A percentile compares a stretch with the other conserved stretches of the same genome.
Conservation (phyloP, 2,113 vertebrate genomes). For the Conger conger region DNA sequence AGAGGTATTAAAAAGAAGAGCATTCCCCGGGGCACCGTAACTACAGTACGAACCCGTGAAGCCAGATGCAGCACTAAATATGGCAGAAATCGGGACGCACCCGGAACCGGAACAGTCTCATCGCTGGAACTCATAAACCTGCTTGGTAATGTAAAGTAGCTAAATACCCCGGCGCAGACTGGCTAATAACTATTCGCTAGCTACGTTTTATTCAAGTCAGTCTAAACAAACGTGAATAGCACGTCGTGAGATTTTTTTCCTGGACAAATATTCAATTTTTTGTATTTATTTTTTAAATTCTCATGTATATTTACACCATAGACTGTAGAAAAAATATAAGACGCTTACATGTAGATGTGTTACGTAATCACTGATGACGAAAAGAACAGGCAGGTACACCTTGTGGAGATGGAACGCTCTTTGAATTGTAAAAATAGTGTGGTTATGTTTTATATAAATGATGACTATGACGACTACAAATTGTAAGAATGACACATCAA, state of each 20-base stretch:
- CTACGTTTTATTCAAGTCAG: too few relatives aligned
- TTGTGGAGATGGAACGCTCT: too few relatives aligned
- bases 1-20: not conserved
- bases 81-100: slow-evolving; percentile 57
- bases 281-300: not conserved
- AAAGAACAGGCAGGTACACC: too few relatives aligned
- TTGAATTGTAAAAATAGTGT: too few relatives aligned
- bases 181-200: too few relatives aligned
- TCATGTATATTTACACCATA: not conserved
- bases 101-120: slow-evolving; percentile 66
- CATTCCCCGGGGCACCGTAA: slow-evolving; percentile 23
- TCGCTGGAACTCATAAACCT: slow-evolving; percentile 53
- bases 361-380: too few relatives aligned
- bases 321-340: not conserved
- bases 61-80: slow-evolving; percentile 24
- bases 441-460: too few relatives aligned
- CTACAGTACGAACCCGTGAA: not conserved
- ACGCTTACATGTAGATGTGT: not conserved
- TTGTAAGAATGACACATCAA: too few relatives aligned
- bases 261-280: too few relatives aligned
- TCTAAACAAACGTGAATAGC: too few relatives aligned
- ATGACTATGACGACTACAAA: too few relatives aligned
- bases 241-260: too few relatives aligned
- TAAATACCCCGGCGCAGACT: not conserved
- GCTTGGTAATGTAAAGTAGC: slow-evolving; percentile 8